These are phyloP conservation scores for Choristoneura rosaceana DNA, from an alignment of 2,888 invertebrate species.

Conservation along the genomic window DNA sequence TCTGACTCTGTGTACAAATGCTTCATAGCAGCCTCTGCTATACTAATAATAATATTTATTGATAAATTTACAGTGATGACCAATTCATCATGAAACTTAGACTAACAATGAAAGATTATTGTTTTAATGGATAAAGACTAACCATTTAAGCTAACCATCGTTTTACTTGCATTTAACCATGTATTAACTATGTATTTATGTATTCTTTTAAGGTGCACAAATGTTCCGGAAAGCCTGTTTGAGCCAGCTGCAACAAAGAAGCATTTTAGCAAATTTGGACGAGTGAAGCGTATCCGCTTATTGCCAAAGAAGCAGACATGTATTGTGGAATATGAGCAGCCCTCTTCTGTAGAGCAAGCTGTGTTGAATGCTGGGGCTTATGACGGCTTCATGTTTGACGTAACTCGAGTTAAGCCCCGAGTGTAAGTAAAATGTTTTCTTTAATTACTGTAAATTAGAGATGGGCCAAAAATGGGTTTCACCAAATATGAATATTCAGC, in stretches of 20 bases:
- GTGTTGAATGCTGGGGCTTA: slow-evolving; percentile 86
- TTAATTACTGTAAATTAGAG: no score
- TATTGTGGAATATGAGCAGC: slow-evolving; percentile 88
- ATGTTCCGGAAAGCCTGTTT: slow-evolving; percentile 88
- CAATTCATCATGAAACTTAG: no score
- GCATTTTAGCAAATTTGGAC: slow-evolving; percentile 90
- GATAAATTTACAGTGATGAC: no score
- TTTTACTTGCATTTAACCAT: not conserved
- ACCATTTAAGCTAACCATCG: not conserved
- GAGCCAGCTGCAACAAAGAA: slow-evolving; percentile 86
- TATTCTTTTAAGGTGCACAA: slow-evolving; percentile 81
- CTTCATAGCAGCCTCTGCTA: no score
- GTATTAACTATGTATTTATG: not conserved
- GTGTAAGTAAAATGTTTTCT: slow-evolving; percentile 59
- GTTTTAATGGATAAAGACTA: no score
- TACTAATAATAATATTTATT: no score
- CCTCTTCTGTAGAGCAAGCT: slow-evolving; percentile 85
- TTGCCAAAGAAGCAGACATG: slow-evolving; percentile 88
- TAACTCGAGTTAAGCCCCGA: slow-evolving; percentile 82
- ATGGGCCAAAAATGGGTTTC: no score
- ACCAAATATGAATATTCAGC: no score
- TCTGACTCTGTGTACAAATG: no score
- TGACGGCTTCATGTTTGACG: slow-evolving; percentile 87
- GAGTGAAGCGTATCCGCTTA: slow-evolving; percentile 87
- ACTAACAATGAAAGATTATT: no score